Conservation (phyloP, 2,888 invertebrate species). For the Tetragonisca angustula region DNA sequence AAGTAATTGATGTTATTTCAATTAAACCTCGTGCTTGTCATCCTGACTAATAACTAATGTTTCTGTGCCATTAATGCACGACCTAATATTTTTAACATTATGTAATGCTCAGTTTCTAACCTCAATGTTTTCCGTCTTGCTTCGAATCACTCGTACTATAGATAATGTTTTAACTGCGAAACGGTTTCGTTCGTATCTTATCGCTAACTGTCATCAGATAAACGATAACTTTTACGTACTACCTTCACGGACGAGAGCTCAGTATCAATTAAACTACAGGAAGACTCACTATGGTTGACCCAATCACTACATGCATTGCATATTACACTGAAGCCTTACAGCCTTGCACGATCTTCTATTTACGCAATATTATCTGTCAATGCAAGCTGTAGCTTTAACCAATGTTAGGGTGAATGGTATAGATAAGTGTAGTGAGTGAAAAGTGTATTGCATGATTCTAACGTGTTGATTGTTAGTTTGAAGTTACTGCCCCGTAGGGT, state of each 20-base stretch:
- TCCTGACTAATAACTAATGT: background rate
- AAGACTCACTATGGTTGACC: constrained; percentile 60
- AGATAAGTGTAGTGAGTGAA: constrained; percentile 53
- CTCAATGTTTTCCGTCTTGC: constrained; percentile 22
- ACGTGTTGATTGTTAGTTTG: constrained; percentile 36
- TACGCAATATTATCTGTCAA: constrained; percentile 62
- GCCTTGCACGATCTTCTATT: constrained; percentile 53
- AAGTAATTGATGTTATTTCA: constrained; percentile 40
- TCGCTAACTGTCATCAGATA: constrained; percentile 47
- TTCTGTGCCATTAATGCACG: background rate
- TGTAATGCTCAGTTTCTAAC: constrained; percentile 53
- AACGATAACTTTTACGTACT: constrained; percentile 43
- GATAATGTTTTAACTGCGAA: constrained; percentile 10
- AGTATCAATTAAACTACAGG: constrained; percentile 52
- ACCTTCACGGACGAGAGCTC: constrained; percentile 24
- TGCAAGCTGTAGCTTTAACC: constrained; percentile 55
- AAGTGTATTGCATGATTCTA: constrained; percentile 55
- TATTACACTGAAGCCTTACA: constrained; percentile 62
- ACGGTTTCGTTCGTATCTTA: constrained; percentile 59
- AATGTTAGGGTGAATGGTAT: constrained; percentile 55
- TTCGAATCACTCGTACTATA: constrained; percentile 13
- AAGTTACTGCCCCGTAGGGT: constrained; percentile 56
- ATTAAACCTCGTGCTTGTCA: background rate
- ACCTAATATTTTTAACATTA: constrained; percentile 24
- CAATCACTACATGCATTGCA: constrained; percentile 58